Evolutionary conservation across 2,113 vertebrate species (phyloP), one percentile per base, ranked within the genome.

Genomic region (Scomber japonicus): DNA sequence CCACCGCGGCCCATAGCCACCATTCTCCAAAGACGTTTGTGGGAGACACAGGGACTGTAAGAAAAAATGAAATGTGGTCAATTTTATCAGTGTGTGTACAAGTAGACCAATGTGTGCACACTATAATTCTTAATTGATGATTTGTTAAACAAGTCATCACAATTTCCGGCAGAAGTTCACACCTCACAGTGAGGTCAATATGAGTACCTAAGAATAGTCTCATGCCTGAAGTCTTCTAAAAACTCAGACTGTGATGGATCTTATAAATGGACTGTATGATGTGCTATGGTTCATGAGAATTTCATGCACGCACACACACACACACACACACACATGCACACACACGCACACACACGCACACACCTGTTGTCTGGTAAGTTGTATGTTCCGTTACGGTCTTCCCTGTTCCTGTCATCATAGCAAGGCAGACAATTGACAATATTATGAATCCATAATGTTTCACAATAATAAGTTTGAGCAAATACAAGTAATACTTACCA

Each of bases 401-500:
- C 2, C 1, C 88, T 91, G 89, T 69, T 75, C 3, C 21, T 65
- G 72, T 24, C 56, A 45, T 78, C 17, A 74, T 0, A 64, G 71
- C 66, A 78, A 53, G 53, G 16, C 45, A 71, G 46, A 45, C 21
- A 12, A 56, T 44, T n/a, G 5, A 2, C 9, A 54, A 5, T 17
- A 45, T 46, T 24, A n/a, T 21, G 14, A 15, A 50, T 17, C 31
- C 31, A 44, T 15, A n/a, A 44, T 16, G 24, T 35, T 54, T 64
- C 48, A 75, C 17, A 1, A 24, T 11, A 55, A 27, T 15, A 65
- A 2, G 27, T 27, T 14, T 51, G 30, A 24, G 0, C 3, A 51
- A 11, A 21, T 13, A 21, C 6, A 65, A 12, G 9, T 21, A n/a
- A 70, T 49, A 93, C 94, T 95, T 92, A 93, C 90, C 1, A 17